Conservation (phyloP, 2,113 vertebrate genomes). For the Brienomyrus longianalis region DNA sequence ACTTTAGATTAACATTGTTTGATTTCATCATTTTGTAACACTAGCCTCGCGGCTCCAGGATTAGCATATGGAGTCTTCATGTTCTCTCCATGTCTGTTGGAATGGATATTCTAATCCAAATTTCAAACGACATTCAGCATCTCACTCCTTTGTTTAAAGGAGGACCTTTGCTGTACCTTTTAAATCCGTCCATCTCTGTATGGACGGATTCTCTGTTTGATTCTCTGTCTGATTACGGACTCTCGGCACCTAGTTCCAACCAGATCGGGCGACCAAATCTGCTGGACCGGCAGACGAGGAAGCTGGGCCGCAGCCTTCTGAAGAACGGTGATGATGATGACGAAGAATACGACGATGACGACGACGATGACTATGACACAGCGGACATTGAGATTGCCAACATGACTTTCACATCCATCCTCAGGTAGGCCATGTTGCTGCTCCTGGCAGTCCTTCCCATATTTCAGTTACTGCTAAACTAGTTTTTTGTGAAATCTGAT, state of each 20-base stretch:
- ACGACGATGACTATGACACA: conserved; percentile 67
- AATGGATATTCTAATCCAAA: not conserved
- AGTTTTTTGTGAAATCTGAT: not conserved
- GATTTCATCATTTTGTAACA: not conserved
- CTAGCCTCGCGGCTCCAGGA: not conserved
- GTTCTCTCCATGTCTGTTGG: not conserved
- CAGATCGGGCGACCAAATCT: conserved; percentile 27
- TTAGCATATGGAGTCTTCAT: not conserved
- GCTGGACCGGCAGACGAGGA: conserved; percentile 61
- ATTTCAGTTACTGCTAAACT: not conserved
- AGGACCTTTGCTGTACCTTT: not conserved
- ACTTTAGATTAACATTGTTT: not conserved
- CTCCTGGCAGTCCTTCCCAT: not conserved
- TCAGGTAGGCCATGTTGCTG: conserved; percentile 22
- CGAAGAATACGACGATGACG: conserved; percentile 63
- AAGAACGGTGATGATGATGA: conserved; percentile 61
- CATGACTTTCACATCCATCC: conserved; percentile 70
- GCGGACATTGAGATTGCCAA: conserved; percentile 65
- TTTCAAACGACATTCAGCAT: not conserved
- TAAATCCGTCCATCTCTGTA: not conserved
- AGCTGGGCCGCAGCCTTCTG: conserved; percentile 67
- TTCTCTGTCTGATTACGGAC: not conserved
- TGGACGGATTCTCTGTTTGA: not conserved
- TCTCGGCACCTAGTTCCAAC: conserved; percentile 28
- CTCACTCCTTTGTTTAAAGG: not conserved